Evolutionary conservation across 1,140 invertebrate species (phyloP).

Genomic region (Vanessa tameamea): DNA sequence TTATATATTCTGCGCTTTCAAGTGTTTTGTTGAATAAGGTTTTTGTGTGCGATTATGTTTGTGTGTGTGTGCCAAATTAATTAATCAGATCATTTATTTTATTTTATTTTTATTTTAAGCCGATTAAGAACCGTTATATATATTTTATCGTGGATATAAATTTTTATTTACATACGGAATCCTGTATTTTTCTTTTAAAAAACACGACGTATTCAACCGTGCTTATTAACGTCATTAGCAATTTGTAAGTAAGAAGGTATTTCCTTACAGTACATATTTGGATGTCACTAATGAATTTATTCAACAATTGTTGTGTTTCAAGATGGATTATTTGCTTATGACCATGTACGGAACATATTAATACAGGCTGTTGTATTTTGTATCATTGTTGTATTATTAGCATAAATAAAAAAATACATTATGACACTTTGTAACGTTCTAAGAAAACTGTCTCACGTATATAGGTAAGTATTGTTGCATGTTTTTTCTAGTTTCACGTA

Average conservation of each 20-base stretch:
- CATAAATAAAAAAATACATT: no score
- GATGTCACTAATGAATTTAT: constrained; percentile 33
- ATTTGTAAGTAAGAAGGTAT: constrained; percentile 15
- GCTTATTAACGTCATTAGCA: constrained; percentile 17
- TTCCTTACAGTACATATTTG: constrained; percentile 20
- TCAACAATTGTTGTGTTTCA: constrained; percentile 8
- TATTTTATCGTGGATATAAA: not conserved
- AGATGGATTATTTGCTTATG: not conserved
- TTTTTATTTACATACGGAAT: not conserved
- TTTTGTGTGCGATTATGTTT: no score
- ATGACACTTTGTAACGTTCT: no score
- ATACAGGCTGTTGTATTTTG: not conserved
- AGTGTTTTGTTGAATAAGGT: no score
- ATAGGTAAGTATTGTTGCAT: no score
- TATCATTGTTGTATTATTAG: not conserved
- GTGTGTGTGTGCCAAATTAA: no score
- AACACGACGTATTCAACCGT: constrained; percentile 3
- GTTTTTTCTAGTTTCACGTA: no score
- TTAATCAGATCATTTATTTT: no score
- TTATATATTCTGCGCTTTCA: no score
- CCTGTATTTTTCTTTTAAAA: not conserved
- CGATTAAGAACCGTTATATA: no score
- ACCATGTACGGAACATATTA: not conserved
- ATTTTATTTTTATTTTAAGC: no score
- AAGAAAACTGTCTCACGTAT: no score